Percentiles rank a stretch among this genome's conserved stretches.
phyloP scores from a whole-genome alignment of 2,113 vertebrate species.

The Synchiropus splendidus region DNA sequence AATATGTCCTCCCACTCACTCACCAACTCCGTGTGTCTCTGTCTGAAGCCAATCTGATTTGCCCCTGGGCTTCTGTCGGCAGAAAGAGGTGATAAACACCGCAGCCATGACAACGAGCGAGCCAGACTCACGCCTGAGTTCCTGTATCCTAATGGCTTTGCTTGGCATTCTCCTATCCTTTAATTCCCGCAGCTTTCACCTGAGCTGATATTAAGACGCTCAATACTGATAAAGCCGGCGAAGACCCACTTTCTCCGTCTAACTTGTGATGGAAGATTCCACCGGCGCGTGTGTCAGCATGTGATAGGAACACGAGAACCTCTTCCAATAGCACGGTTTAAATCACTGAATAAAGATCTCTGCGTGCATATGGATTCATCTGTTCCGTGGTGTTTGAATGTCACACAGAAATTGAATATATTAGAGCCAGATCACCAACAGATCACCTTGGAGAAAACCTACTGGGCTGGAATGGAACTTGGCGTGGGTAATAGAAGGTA shows the following conservation, averaged over 20 bases:
- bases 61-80: constrained; percentile 57
- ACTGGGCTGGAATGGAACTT: too few species aligned
- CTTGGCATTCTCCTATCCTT: constrained; percentile 36
- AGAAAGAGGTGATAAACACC: constrained; percentile 61
- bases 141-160: constrained; percentile 43
- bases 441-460: too few species aligned
- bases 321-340: constrained; percentile 19
- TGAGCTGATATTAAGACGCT: constrained; percentile 31
- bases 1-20: constrained; percentile 55
- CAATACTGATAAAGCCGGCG: constrained; percentile 11
- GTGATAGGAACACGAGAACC: constrained; percentile 20
- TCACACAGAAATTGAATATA: constrained; percentile 10
- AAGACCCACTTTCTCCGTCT: constrained; percentile 9
- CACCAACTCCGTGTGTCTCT: constrained; percentile 38
- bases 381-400: constrained; percentile 2
- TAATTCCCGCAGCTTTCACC: constrained; percentile 41
- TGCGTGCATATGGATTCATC: constrained; percentile 23
- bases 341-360: constrained; percentile 29
- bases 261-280: constrained; percentile 13
- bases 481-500: too few species aligned
- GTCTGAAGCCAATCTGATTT: constrained; percentile 63
- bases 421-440: too few species aligned
- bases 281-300: constrained; percentile 9
- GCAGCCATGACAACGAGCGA: constrained; percentile 63
- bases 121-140: constrained; percentile 40